Percentiles rank a stretch among this genome's conserved stretches.
phyloP scores from a whole-genome alignment of 2,888 invertebrate species.

The Gari tellinella region DNA sequence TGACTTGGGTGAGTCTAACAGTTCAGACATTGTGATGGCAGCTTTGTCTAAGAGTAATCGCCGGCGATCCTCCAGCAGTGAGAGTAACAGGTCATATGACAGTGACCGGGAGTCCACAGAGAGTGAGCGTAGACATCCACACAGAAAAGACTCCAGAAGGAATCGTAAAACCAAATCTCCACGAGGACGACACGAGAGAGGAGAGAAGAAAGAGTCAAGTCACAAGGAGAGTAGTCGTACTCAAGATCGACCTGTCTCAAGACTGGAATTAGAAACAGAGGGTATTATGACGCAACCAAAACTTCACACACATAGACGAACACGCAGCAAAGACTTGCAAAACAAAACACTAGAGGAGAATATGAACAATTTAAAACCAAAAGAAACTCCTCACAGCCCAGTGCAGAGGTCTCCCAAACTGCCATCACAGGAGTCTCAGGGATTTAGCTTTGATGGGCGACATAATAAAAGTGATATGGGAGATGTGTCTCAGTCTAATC shows the following conservation, averaged over 20 bases:
- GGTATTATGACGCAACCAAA: constrained; percentile 70
- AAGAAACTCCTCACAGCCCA: constrained; percentile 54
- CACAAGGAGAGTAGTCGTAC: constrained; percentile 43
- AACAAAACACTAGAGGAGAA: constrained; percentile 33
- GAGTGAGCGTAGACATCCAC: constrained; percentile 63
- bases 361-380: constrained; percentile 45
- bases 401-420: constrained; percentile 43
- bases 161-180: constrained; percentile 54
- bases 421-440: constrained; percentile 55
- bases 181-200: constrained; percentile 40
- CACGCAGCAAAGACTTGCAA: constrained; percentile 61
- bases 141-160: constrained; percentile 53
- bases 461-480: constrained; percentile 37
- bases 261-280: constrained; percentile 52
- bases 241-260: constrained; percentile 56
- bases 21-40: constrained; percentile 78
- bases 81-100: constrained; percentile 70
- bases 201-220: constrained; percentile 53
- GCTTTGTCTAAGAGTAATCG: constrained; percentile 65
- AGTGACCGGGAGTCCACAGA: constrained; percentile 74
- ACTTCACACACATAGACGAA: constrained; percentile 71
- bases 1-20: constrained; percentile 79
- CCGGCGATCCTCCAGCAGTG: constrained; percentile 62
- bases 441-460: constrained; percentile 55
- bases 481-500: constrained; percentile 45